phyloP scores from a whole-genome alignment of 1,140 invertebrate species.

The Coptotermes formosanus region DNA sequence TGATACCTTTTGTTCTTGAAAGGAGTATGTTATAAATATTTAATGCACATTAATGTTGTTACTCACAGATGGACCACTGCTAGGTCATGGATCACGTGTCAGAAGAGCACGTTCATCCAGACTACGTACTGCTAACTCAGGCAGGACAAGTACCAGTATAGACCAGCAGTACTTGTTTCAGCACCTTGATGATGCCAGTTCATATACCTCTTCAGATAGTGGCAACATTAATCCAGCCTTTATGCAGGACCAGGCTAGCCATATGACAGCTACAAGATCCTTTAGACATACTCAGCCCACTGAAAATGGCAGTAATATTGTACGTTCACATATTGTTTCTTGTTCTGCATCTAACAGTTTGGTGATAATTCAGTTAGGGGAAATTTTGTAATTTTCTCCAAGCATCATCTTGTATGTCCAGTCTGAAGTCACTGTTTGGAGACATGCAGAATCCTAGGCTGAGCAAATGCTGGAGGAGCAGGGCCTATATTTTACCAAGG shows the following conservation, averaged over 20 bases:
- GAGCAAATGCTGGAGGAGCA: too few species aligned
- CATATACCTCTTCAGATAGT: slow-evolving; percentile 37
- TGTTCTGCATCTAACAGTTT: too few species aligned
- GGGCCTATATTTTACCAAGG: too few species aligned
- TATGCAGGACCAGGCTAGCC: neutral
- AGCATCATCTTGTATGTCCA: too few species aligned
- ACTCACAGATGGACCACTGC: slow-evolving; percentile 47
- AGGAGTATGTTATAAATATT: too few species aligned
- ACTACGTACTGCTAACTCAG: neutral
- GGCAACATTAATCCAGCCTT: neutral
- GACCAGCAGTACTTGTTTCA: neutral
- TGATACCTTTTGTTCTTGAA: too few species aligned
- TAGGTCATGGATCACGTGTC: slow-evolving; percentile 59
- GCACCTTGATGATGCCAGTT: slow-evolving; percentile 44
- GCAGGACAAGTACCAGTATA: neutral
- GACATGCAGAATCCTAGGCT: too few species aligned
- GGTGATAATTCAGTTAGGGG: too few species aligned
- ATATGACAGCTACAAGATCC: neutral
- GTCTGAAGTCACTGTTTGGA: too few species aligned
- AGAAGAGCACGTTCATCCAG: slow-evolving; percentile 58
- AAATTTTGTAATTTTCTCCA: too few species aligned
- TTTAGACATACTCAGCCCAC: neutral
- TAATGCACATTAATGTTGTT: neutral
- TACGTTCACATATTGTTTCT: neutral
- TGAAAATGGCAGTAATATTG: slow-evolving; percentile 33